Evolutionary conservation across 2,113 vertebrate species (phyloP), one percentile per base, ranked within the genome.

Genomic region (Ophthalmolycus amberensis): DNA sequence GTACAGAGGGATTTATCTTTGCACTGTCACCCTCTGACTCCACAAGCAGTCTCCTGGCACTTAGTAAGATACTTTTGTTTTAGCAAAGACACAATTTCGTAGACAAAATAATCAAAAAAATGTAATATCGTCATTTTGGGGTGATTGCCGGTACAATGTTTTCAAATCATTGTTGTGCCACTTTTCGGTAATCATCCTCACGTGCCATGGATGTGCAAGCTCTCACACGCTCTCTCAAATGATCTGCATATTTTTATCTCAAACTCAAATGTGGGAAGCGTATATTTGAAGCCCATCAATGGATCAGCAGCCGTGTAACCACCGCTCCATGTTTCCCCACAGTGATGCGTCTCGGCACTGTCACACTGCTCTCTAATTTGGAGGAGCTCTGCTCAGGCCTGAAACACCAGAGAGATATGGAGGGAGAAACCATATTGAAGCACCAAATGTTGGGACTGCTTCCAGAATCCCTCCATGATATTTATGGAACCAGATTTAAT

Each of bases 351-450:
- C 88, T 80, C 70, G 1, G 77, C 85, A 77, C 88, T 89, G 87
- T 85, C 84, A 86, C 86, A 52, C 75, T 29, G 71, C 88, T 93
- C 90, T 91, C 79, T 93, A 89, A 92, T 92, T 91, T 91, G 65
- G 70, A 69, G 73, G 69, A 84, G 44, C 66, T 89, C 48, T 84
- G 85, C 80, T 86, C 32, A 9, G 83, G 71, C 75, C 86, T 85
- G 85, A 89, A 88, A 88, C 82, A 87, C 89, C 83, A 88, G 78
- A 91, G 76, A 89, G 50, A 40, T 38, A 54, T 70, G 27, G 9
- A 44, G 50, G 29, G 42, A 84, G 70, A 80, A 25, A 59, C 50
- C 59, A 74, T 38, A 1, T 25, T 76, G 79, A 81, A 65, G 54
- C 12, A 82, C 37, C 74, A 79, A 79, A 79, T 38, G 50, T 75